These are phyloP conservation scores for Eristalis pertinax DNA, from an alignment of 2,888 invertebrate genomes.

Conservation along the genomic window DNA sequence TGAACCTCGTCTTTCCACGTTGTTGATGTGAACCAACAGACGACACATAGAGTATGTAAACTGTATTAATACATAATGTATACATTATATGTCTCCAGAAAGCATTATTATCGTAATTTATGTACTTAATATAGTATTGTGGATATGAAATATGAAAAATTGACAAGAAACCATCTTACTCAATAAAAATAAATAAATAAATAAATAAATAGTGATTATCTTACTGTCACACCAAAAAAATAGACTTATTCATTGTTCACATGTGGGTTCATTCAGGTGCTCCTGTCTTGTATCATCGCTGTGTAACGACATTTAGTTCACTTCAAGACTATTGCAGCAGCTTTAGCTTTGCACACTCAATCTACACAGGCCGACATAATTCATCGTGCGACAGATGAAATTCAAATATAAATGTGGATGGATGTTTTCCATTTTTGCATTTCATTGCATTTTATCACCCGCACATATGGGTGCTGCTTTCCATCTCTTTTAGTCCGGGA, in stretches of 20 bases:
- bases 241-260: neutral
- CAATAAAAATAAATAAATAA: constrained; percentile 56
- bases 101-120: constrained; percentile 57
- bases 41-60: constrained; percentile 8
- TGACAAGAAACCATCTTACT: constrained; percentile 58
- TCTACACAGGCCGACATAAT: too few species aligned
- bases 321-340: too few species aligned
- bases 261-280: too few species aligned
- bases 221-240: constrained; percentile 44
- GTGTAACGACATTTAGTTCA: too few species aligned
- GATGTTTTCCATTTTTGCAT: too few species aligned
- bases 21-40: constrained; percentile 25
- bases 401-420: too few species aligned
- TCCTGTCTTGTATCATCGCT: too few species aligned
- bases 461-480: too few species aligned
- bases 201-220: constrained; percentile 60
- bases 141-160: constrained; percentile 37
- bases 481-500: too few species aligned
- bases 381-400: too few species aligned
- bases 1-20: neutral
- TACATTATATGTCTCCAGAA: constrained; percentile 48
- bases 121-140: constrained; percentile 51
- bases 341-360: too few species aligned
- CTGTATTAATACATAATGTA: constrained; percentile 50
- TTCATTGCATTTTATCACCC: too few species aligned